Base-by-base conservation (phyloP, 2,888 invertebrate species). In the Pollenia labialis region DNA sequence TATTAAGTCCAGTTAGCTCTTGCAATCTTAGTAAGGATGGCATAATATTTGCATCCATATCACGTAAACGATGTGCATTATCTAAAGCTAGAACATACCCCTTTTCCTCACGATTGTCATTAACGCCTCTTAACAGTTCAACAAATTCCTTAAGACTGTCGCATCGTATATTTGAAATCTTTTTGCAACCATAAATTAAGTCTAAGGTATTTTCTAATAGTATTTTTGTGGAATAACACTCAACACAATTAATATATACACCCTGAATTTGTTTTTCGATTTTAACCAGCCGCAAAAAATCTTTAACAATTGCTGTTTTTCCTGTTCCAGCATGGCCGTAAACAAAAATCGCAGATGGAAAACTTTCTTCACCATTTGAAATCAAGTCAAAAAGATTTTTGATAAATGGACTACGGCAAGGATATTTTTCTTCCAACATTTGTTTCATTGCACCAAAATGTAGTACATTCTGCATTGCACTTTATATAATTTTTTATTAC, bases 271-370 rank as follows among this genome's bases (percentile, higher is more conserved):
- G 74, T 87, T 95, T 95, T 54, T 94, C 91, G 56, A 94, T 91
- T n/a, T 97, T 92, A 11, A 96, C 95, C 72, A 94, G 91, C 54
- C 94, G 91, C 4, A 98, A 92, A 12, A 97, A 93, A 11, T 94
- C 94, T 75, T 94, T 94, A 6, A 96, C 92, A 81, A 97, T 94
- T 18, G 96, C 92, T n/a, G 96, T 95, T 94, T 98, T 98, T 44
- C 98, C 98, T 32, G 97, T 97, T 11, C 97, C 96, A 89, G 97
- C 95, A 91, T 96, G 96, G n/a, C 98, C 98, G 92, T 96, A 96
- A 76, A 97, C 90, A 94, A 97, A 97, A 90, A 98, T 93, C 88
- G 95, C 95, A 88, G 95, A 94, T 23, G 96, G 96, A 91, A 96
- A 94, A 23, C 95, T 94, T 91, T 96, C 96, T 88, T 95, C 94